Evolutionary conservation across 2,797 vertebrate genomes (phyloP), one percentile per base, ranked within the genome.

Genomic region (Sebastes cheni): DNA sequence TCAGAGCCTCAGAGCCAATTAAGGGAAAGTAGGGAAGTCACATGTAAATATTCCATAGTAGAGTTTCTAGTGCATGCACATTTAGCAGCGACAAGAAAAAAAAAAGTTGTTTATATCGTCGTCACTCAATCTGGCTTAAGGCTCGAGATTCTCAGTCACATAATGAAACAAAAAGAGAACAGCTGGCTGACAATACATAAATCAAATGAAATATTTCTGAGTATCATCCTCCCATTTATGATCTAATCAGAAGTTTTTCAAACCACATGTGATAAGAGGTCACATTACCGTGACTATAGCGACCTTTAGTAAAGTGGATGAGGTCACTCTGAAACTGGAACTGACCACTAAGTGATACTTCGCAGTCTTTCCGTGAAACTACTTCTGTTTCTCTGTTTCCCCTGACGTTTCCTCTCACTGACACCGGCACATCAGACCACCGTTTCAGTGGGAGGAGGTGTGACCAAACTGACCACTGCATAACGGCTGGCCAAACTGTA

Each of bases 271-370:
- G 2, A 32, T 30, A n/a, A 27, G 12, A 56, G 56, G 59, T 78
- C 14, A 36, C 4, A 10, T 13, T 32, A 59, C 34, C 20, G 39
- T 20, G 68, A 85, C 67, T 82, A 22, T 11, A 9, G 22, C 73
- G 83, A 87, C 91, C 79, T 89, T 84, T 83, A 64, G 64, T 36
- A 16, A 50, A 39, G 56, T 68, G 9, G n/a, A 85, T 90, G 83
- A 89, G 71, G 81, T 91, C 87, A 91, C 52, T 67, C 22, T 87
- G 88, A 90, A 91, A 92, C 75, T 88, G 84, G 86, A 93, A 93
- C 70, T 90, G 87, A 83, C 89, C 88, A 80, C 60, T 70, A 72
- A 71, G 65, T 78, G 81, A 82, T 73, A 83, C 80, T 82, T 81
- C 54, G 80, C 70, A 36, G 68, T 29, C 67, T 89, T 91, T 89